These are phyloP conservation scores for Scrobipalpa costella DNA, from an alignment of 2,888 invertebrate species.

Conservation along the genomic window DNA sequence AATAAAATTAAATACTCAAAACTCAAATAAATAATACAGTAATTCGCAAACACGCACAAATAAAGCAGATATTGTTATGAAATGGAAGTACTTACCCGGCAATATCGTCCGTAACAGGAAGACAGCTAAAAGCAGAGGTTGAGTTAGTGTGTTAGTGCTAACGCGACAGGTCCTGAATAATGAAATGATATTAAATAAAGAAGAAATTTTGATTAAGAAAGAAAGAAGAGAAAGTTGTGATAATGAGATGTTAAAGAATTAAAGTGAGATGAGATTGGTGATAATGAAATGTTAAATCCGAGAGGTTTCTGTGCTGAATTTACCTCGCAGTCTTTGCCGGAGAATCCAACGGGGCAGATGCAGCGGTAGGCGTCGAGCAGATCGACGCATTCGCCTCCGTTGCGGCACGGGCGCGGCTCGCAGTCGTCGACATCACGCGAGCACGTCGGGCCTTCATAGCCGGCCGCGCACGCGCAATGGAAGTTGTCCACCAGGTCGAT, in stretches of 20 bases:
- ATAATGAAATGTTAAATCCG: too few relatives aligned
- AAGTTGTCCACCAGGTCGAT: slow-evolving; percentile 95
- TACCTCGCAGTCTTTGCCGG: slow-evolving; percentile 93
- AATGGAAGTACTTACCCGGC: slow-evolving; percentile 63
- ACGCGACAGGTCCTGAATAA: slow-evolving; percentile 33
- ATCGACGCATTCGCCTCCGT: slow-evolving; percentile 95
- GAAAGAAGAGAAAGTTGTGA: not conserved
- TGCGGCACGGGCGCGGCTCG: slow-evolving; percentile 91
- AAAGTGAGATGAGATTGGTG: slow-evolving; percentile 30
- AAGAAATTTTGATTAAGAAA: slow-evolving; percentile 17
- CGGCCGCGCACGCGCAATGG: slow-evolving; percentile 93
- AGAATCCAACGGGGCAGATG: slow-evolving; percentile 94
- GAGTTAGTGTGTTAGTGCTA: slow-evolving; percentile 65
- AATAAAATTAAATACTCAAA: too few relatives aligned
- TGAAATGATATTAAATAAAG: slow-evolving; percentile 23
- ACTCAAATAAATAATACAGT: too few relatives aligned
- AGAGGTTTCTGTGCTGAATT: too few relatives aligned
- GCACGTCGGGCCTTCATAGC: slow-evolving; percentile 90
- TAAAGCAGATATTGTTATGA: not conserved
- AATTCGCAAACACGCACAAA: too few relatives aligned
- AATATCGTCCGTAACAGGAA: slow-evolving; percentile 71
- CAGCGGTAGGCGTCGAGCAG: slow-evolving; percentile 92
- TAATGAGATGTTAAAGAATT: not conserved
- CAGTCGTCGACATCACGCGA: slow-evolving; percentile 94
- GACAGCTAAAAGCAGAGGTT: slow-evolving; percentile 71